Base-by-base conservation (phyloP, 1,140 invertebrate genomes). In the Proales similis region DNA sequence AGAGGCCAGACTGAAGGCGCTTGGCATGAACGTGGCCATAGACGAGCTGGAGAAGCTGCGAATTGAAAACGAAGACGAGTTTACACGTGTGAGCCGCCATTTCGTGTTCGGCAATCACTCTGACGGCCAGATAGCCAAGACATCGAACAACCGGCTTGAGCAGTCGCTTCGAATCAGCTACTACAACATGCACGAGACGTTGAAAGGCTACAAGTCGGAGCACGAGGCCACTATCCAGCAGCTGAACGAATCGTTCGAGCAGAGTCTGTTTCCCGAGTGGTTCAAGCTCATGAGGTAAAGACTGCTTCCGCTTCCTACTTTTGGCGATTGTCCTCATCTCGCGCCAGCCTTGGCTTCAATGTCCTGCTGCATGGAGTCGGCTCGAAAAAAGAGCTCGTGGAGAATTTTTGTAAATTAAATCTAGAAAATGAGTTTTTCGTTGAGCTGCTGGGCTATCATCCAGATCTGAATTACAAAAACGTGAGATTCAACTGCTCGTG, bases 301-400 rank as follows among this genome's bases (percentile, higher is more conserved):
- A 1, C 29, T 53, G 22, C 5, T 39, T 38, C 42, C 42, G 38
- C 42, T 14, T 22, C 24, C 17, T 11, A 0, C 4, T 11, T 22
- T 22, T 38, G 11, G 5, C 9, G 4, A 19, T 36, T 38, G 22
- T 36, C 42, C 27, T 33, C 14, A 51, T n/a, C n/a, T n/a, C n/a
- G n/a, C n/a, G n/a, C 79, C 62, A 88, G 87, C 70, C 83, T 90
- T 81, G 86, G 86, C 27, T 91, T 86, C 69, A 93, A 85, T 70
- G 75, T 94, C 27, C 71, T 94, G 29, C 71, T 92, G 0, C 86
- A 90, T 78, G 90, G 90, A 0, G 71, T 92, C 47, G 91, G 91
- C 5, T 93, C 89, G 0, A 95, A 95, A 73, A 80, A 82, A 32
- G 77, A 79, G 32, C 70, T 94, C 4, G 73, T 94, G 22, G 81